Base-by-base conservation (phyloP, 2,113 vertebrate species). In the Smithornis capensis region DNA sequence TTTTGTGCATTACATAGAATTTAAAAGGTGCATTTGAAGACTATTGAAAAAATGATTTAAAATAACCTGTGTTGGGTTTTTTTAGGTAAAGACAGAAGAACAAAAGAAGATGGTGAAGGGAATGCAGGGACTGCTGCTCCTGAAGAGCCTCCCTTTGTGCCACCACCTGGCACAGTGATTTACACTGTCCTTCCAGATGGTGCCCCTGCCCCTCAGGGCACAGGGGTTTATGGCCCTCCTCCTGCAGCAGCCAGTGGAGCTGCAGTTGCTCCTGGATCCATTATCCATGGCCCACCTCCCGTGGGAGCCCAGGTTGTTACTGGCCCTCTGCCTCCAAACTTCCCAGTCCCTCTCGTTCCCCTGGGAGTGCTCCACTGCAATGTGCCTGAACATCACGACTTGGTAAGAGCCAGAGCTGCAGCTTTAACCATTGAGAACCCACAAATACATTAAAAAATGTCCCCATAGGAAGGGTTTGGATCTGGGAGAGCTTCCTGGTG, bases 331-430 rank as follows among this genome's bases (percentile, higher is more conserved):
- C 98, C 98, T 57, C 79, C 97, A 11, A 94, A 70, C 92, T 94
- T 98, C 70, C 90, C 97, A 0, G 38, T 98, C n/a, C 98, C 98
- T 1, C 89, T 98, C 33, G 17, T 98, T 57, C 98, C 98, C 19
- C 10, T 96, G 28, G 98, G 98, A 16, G 85, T 98, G 25, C 98
- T 99, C 62, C 98, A 98, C 75, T 99, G 98, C 97, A 99, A 98
- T 1, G 95, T 99, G 31, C 98, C 98, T 4, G 97, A 96, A 5
- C 98, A 99, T 37, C 98, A 97, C 4, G 81, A 97, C n/a, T 83
- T 99, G 97, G 98, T 99, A 96, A 97, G 98, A 88, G 1, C 38
- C 44, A 85, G 90, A 45, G 70, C 77, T 83, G 35, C 52, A 68
- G 75, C 9, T 37, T 44, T 65, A 28, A 27, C 75, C 25, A 7